Evolutionary conservation across 1,140 invertebrate genomes (phyloP), one percentile per base, ranked within the genome.

Genomic region (Scaptomyza hsui): DNA sequence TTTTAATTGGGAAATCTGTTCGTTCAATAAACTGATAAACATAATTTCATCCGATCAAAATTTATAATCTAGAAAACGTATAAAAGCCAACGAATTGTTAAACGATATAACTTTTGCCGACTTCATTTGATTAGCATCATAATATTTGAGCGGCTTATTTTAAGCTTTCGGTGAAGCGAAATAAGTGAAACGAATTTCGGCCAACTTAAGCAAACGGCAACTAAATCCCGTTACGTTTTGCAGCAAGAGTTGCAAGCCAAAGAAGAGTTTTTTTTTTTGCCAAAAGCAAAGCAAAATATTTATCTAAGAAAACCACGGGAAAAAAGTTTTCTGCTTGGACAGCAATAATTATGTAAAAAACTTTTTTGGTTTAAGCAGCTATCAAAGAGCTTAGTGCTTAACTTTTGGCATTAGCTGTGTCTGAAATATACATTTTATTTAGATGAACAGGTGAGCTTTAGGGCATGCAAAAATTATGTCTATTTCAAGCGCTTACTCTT

Each of bases 141-240:
- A 69, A 70, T 85, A 57, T 74, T 47, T 39, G 52, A 79, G 72
- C 52, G 61, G 77, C 79, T 80, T 78, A 80, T 21, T 29, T 42
- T 56, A 1, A 4, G 15, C 37, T 39, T 39, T 12, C 24, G 7
- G 29, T 57, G 64, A 74, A 71, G 81, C 73, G 61, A 13, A 24
- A 56, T 52, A 62, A 86, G 62, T 68, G 72, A 77, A 72, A 52
- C 35, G 16, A 53, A 73, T 55, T 77, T 44, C 39, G 37, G 26
- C 3, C 45, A 53, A 65, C 61, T 64, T 70, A 56, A 53, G 59
- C 71, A 41, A 59, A 64, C 52, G 51, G 37, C 32, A 57, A 48
- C 49, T 39, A 55, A 72, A 60, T 55, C 61, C 63, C 37, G 59
- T 19, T 32, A n/a, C 29, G 45, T 49, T 51, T 42, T 26, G 24